Percentiles rank a stretch among this genome's conserved stretches.
Evolutionary conservation across 2,888 invertebrate species (phyloP).

Genomic region (Plagodis pulveraria): DNA sequence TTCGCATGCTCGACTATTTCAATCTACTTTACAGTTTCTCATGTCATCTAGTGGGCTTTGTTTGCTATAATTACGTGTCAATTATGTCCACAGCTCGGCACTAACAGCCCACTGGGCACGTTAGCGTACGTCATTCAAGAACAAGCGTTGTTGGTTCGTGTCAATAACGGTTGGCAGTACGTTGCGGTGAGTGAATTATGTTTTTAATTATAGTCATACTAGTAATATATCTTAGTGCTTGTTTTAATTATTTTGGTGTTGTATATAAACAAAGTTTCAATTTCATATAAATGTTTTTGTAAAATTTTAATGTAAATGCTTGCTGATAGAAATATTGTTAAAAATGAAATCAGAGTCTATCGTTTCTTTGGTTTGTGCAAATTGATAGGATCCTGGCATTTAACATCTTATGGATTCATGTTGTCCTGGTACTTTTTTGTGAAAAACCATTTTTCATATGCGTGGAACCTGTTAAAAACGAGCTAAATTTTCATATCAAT

Average conservation of each 20-base stretch:
- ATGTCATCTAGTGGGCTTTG: constrained; percentile 28
- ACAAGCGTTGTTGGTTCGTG: constrained; percentile 94
- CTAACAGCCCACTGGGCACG: constrained; percentile 89
- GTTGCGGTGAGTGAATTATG: constrained; percentile 89
- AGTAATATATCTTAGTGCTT: constrained; percentile 15
- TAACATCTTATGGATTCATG: too few species aligned
- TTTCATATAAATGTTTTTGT: neutral
- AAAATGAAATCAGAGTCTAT: too few species aligned
- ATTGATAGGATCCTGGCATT: too few species aligned
- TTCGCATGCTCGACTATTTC: constrained; percentile 16
- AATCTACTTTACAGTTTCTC: constrained; percentile 22
- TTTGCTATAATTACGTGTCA: constrained; percentile 34
- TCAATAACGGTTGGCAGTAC: constrained; percentile 97
- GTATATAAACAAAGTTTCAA: neutral
- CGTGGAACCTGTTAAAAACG: too few species aligned
- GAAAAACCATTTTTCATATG: too few species aligned
- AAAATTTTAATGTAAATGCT: too few species aligned
- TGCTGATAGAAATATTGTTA: too few species aligned
- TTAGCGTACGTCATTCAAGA: constrained; percentile 96
- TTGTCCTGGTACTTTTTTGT: too few species aligned
- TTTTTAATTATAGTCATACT: constrained; percentile 22
- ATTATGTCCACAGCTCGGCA: constrained; percentile 62
- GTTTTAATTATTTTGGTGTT: neutral
- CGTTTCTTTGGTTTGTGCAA: too few species aligned
- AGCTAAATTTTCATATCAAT: too few species aligned